phyloP scores from a whole-genome alignment of 2,113 vertebrate species.

The Chrysemys picta region DNA sequence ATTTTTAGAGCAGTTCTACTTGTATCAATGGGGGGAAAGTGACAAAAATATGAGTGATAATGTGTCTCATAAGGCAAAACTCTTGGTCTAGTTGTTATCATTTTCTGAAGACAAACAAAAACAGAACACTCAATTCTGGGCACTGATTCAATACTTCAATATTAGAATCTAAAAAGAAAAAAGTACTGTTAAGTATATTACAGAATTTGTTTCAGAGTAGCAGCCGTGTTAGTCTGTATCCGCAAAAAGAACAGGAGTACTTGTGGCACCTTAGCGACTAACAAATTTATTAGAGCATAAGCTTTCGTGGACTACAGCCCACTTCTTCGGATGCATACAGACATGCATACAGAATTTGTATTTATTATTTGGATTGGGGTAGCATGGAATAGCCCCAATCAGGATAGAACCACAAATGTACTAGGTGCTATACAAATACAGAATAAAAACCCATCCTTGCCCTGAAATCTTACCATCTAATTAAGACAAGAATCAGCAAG shows the following conservation, averaged over 20 bases:
- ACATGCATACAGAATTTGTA: conserved; percentile 22
- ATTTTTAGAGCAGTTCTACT: neutral
- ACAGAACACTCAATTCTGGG: conserved; percentile 16
- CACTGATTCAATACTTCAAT: conserved; percentile 3
- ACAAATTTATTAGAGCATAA: too few species aligned
- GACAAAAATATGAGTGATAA: neutral
- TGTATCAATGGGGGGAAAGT: neutral
- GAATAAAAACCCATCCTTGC: neutral
- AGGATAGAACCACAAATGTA: conserved; percentile 4
- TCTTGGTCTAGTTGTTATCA: too few species aligned
- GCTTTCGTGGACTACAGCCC: too few species aligned
- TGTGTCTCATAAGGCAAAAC: neutral
- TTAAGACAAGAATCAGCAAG: neutral
- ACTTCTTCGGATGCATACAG: too few species aligned
- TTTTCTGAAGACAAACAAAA: neutral
- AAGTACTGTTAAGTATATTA: conserved; percentile 28
- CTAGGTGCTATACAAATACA: neutral
- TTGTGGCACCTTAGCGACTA: too few species aligned
- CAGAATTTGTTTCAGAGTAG: conserved; percentile 24
- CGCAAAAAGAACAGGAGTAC: too few species aligned
- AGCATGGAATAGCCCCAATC: conserved; percentile 23
- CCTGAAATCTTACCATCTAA: neutral
- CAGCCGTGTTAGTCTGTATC: too few species aligned
- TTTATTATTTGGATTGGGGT: conserved; percentile 20
- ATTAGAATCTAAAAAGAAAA: conserved; percentile 33